These are phyloP conservation scores for Paramormyrops kingsleyae DNA, from an alignment of 2,113 vertebrate genomes.

Conservation along the genomic window DNA sequence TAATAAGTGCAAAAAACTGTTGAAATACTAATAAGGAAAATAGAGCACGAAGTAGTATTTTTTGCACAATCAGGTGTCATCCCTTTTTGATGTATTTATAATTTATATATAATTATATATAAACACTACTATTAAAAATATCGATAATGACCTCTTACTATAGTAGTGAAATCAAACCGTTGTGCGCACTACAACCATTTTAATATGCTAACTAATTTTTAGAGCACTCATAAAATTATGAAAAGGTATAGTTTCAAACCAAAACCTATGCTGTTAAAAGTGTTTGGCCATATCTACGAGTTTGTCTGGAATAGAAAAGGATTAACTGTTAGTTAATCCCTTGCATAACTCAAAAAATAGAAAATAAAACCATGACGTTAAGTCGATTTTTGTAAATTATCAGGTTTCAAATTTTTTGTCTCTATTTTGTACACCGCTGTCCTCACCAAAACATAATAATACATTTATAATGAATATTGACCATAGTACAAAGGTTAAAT, in stretches of 20 bases:
- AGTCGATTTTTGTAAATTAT: not conserved
- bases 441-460: not conserved
- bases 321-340: too few species aligned
- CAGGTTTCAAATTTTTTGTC: not conserved
- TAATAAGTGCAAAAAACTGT: not conserved
- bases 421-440: not conserved
- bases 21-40: not conserved
- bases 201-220: not conserved
- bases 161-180: not conserved
- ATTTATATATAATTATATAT: too few species aligned
- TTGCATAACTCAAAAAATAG: not conserved
- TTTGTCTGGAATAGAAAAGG: not conserved
- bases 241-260: not conserved
- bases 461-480: not conserved
- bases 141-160: not conserved
- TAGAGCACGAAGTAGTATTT: not conserved
- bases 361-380: not conserved
- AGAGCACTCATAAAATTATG: not conserved
- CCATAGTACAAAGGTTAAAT: not conserved
- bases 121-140: not conserved
- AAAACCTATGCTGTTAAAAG: not conserved
- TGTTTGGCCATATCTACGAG: not conserved
- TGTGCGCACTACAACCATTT: not conserved
- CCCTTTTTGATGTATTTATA: too few species aligned
- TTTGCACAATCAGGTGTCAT: not conserved